Base-by-base conservation (phyloP, 64 coral and sea anemone genomes). In the Astreopora myriophthalma region DNA sequence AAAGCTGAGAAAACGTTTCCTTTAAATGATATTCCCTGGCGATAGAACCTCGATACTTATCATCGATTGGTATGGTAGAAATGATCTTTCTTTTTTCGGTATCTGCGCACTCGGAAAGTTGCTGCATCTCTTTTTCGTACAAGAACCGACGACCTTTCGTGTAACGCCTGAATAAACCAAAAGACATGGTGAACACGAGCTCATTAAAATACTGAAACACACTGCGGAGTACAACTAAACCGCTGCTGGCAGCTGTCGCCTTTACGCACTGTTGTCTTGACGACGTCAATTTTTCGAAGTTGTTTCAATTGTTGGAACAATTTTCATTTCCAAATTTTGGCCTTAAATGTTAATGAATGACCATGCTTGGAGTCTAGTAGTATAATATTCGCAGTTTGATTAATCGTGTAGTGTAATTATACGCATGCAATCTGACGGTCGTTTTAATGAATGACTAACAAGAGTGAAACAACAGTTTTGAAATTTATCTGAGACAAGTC, bases 81-180 rank as follows among this genome's bases (percentile, higher is more conserved):
- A 97, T 85, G 24, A 86, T 60, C 26, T 85, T 87, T 63, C 89
- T 93, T 35, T 81, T 86, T 22, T 86, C 85, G 27, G 82, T 90
- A 49, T 85, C 71, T 80, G 80, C 91, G 25, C 93, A 79, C 37
- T 90, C 49, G 2, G 81, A 22, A 74, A 97, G 76, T 34, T n/a
- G 60, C 29, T 94, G 86, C n/a, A 97, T 68, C 86, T 97, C 95
- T 69, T 91, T 36, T 86, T 90, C 87, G 31, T 90, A 94, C 22
- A 97, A 68, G 60, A 97, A 97, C 39, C 79, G 88, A 22, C 95
- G 91, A 24, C 79, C 91, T 14, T 55, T 79, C 20, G 91, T 87
- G 20, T 69, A 70, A 13, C 93, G 78, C 72, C 67, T 32, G 65
- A n/a, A 64, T 64, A 83, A 64, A 14, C 51, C 52, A 39, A 55